Conservation (phyloP, 1,140 invertebrate genomes). For the Drosophila paulistorum region DNA sequence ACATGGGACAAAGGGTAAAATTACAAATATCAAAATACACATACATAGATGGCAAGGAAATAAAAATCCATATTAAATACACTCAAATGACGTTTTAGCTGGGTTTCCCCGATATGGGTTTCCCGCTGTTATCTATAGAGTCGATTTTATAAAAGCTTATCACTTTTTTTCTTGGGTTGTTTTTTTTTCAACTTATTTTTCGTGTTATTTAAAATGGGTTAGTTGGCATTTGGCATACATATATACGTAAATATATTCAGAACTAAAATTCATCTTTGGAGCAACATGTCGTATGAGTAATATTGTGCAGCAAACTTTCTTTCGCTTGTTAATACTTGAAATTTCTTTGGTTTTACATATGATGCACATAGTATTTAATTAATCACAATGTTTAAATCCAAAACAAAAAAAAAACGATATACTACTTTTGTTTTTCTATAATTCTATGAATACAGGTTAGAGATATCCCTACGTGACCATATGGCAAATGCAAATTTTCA, state of each 20-base stretch:
- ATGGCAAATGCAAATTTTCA: constrained; percentile 6
- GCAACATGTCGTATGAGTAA: neutral
- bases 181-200: no score
- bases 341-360: neutral
- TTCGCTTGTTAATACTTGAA: neutral
- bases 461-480: neutral
- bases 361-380: neutral
- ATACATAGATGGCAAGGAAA: neutral
- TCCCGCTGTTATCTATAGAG: neutral
- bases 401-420: neutral
- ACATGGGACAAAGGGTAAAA: constrained; percentile 18
- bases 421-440: neutral
- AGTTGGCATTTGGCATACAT: no score
- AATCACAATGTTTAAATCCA: neutral
- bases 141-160: neutral
- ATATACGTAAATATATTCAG: no score
- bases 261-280: neutral
- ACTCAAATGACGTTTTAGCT: no score
- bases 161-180: neutral
- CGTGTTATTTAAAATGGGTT: neutral
- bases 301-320: neutral
- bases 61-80: no score
- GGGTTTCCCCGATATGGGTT: neutral
- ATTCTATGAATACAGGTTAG: neutral
- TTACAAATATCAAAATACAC: neutral